Conservation (phyloP, 2,888 invertebrate species). For the Graphium colonna region DNA sequence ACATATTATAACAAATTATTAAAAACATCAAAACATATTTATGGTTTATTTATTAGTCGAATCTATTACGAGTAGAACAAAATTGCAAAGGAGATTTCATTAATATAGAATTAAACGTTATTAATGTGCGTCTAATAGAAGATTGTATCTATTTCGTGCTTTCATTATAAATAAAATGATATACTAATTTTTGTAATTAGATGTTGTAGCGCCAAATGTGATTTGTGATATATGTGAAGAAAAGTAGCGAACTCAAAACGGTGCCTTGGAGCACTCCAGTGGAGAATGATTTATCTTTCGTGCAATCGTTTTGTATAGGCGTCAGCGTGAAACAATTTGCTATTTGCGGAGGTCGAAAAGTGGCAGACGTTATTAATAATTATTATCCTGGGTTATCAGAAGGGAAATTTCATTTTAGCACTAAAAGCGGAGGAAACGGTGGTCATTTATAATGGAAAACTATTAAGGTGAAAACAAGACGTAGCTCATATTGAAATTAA, state of each 20-base stretch:
- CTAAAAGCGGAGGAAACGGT: background rate
- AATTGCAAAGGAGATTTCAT: background rate
- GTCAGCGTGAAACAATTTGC: constrained; percentile 18
- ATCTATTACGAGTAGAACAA: background rate
- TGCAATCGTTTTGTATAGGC: constrained; percentile 19
- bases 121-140: background rate
- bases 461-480: background rate
- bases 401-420: background rate
- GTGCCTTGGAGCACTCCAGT: background rate
- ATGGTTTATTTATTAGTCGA: background rate
- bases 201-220: constrained; percentile 35
- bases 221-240: constrained; percentile 29
- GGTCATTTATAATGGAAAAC: background rate
- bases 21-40: too few relatives aligned
- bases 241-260: background rate
- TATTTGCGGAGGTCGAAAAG: constrained; percentile 15
- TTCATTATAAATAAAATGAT: constrained; percentile 33
- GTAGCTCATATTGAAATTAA: background rate
- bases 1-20: too few relatives aligned
- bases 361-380: constrained; percentile 13
- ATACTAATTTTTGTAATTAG: constrained; percentile 44
- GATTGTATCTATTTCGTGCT: background rate
- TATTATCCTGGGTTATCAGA: background rate
- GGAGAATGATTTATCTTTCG: constrained; percentile 13
- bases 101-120: background rate